These are phyloP conservation scores for Brachionus rubens DNA, from an alignment of 1,140 invertebrate genomes.

Conservation along the genomic window DNA sequence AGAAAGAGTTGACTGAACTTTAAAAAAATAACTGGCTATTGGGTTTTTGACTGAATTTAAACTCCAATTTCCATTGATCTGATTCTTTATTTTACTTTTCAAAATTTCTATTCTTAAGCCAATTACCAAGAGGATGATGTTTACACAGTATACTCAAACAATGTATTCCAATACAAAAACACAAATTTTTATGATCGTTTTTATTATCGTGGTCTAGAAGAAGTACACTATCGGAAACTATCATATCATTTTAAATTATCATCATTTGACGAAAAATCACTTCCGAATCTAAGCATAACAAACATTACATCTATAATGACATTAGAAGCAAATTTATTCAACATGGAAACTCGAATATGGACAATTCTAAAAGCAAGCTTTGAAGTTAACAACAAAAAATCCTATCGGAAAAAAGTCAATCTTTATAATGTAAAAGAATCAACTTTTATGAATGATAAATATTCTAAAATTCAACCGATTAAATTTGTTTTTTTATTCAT, in stretches of 20 bases:
- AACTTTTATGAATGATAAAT: background rate
- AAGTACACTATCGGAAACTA: too few relatives aligned
- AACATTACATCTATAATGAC: background rate
- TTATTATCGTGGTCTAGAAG: too few relatives aligned
- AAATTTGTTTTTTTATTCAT: background rate
- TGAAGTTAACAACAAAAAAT: background rate
- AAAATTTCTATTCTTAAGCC: too few relatives aligned
- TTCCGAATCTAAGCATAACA: background rate
- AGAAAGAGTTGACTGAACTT: too few relatives aligned
- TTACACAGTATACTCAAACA: too few relatives aligned
- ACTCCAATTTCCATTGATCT: too few relatives aligned
- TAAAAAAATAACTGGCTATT: too few relatives aligned
- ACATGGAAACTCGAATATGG: slow-evolving; percentile 4
- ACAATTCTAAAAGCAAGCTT: background rate
- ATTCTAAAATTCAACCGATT: background rate
- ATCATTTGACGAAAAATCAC: background rate
- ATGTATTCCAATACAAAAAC: too few relatives aligned
- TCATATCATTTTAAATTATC: too few relatives aligned
- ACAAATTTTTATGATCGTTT: too few relatives aligned
- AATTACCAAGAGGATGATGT: too few relatives aligned
- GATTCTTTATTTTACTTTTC: background rate
- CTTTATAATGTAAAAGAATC: background rate
- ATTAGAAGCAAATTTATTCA: background rate
- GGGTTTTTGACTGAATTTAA: too few relatives aligned
- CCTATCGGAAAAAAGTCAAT: background rate